Conservation (phyloP, 2,797 vertebrate genomes). For the Meriones psammophilus region DNA sequence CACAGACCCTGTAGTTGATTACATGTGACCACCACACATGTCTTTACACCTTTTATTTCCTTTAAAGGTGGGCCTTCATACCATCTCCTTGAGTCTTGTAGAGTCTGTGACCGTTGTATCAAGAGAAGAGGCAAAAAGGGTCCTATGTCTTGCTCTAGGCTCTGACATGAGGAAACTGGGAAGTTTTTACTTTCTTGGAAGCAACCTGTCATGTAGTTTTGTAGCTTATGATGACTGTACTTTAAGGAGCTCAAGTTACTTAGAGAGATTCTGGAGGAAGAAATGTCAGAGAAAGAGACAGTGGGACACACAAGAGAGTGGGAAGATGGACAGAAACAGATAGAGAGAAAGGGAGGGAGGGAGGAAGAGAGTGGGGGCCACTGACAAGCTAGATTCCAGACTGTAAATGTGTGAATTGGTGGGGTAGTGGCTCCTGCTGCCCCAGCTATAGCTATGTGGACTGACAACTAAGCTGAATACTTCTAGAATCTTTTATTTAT, state of each 20-base stretch:
- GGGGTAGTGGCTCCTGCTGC: neutral
- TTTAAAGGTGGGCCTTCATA: neutral
- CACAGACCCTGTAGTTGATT: neutral
- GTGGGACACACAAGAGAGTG: too few relatives aligned
- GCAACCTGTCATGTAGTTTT: neutral
- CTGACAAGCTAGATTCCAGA: neutral
- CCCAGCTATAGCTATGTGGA: neutral
- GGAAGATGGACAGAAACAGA: neutral
- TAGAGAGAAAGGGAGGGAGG: neutral
- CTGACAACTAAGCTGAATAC: neutral
- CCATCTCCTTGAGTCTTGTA: neutral
- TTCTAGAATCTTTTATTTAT: neutral
- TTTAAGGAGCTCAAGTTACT: neutral
- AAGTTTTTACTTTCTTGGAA: slow-evolving; percentile 20
- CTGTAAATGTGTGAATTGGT: neutral
- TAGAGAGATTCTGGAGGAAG: neutral
- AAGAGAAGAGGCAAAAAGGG: neutral
- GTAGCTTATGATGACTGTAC: neutral
- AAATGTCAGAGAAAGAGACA: neutral
- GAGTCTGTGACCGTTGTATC: neutral
- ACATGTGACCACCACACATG: neutral
- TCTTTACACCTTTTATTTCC: neutral
- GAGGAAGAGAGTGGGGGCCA: neutral
- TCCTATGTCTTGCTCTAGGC: neutral
- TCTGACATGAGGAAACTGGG: neutral